Base-by-base conservation (phyloP, 2,797 vertebrate species). In the Emys orbicularis region DNA sequence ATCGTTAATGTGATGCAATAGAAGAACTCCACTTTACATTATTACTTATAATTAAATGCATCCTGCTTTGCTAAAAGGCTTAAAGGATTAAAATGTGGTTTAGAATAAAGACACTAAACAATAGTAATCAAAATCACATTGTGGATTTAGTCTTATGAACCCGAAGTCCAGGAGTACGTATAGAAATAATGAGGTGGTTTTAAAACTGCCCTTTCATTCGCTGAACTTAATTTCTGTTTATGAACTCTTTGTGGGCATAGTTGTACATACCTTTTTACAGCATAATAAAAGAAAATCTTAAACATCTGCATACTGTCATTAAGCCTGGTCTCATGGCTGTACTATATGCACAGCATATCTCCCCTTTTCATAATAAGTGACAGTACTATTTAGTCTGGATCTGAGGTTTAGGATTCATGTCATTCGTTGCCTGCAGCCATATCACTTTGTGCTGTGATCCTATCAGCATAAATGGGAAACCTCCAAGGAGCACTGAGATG, bases 181-280 rank as follows among this genome's bases (percentile, higher is more conserved):
- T 3, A 88, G 91, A 86, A 92, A 96, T 96, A 44, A 94, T 86
- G 85, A 79, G 92, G 93, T 93, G 89, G 81, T 82, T 93, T 93
- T 95, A 56, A 87, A 96, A 96, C 79, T 95, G 95, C 94, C 37
- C 74, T 97, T 92, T 98, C 94, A 81, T 96, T 96, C 90, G 93
- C 89, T 95, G 31, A 92, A 94, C 79, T 88, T 94, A 80, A 12
- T 92, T 89, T 86, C 92, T 92, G 95, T 96, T 80, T 94, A 94
- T 87, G 88, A 95, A 94, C 95, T 91, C 95, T 96, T 94, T 86
- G 96, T 88, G 96, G 90, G 79, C 94, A 91, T 94, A 89, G 94
- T 59, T 88, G 89, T 86, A 81, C 91, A 84, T 97, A 94, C 94
- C 84, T 97, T 96, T 97, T 94, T 96, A 90, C 82, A 96, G 94